Base-by-base conservation (phyloP, 1,140 invertebrate species). In the Bilobella aurantiaca region DNA sequence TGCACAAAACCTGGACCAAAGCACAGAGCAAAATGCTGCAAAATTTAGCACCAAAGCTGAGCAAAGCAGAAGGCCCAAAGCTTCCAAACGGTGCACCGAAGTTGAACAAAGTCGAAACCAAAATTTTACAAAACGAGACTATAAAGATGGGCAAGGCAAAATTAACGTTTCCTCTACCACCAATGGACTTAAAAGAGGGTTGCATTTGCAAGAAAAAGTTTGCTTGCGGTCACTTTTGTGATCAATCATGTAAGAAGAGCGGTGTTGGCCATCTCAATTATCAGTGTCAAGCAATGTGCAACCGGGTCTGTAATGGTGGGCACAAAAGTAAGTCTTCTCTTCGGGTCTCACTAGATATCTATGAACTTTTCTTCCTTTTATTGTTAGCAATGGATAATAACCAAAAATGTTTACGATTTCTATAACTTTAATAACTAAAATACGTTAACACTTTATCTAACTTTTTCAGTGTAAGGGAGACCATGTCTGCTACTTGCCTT, bases 201-300 rank as follows among this genome's bases (percentile, higher is more conserved):
- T 37, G 25, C 60, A 18, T 16, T 14, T 16, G 70, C 67, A 28
- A 29, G 21, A 18, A 1, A 2, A 0, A 29, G 23, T 32, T 73
- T 0, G 42, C 65, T 31, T 73, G 72, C 58, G 72, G 72, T 14
- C 72, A 73, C 63, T 37, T 30, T 3, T 73, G 72, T 59, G 49
- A 37, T 5, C 30, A 58, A 16, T 60, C 27, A 12, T 73, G 72
- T 58, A 70, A 73, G 34, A 14, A 58, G 16, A 30, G 57, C 2
- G 37, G 63, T 64, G 63, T 63, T 14, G 32, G 64, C 14, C 72
- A 73, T 46, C 5, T 47, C 23, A 58, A 32, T 27, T 69, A 67
- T 27, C 14, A 57, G 14, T 73, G 69, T 29, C 25, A 34, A 12
- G 64, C 65, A 29, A 29, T 18, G 3, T 70, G 69, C 57, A 61